Evolutionary conservation across 2,888 invertebrate species (phyloP).

Genomic region (Cephus nigrinus): DNA sequence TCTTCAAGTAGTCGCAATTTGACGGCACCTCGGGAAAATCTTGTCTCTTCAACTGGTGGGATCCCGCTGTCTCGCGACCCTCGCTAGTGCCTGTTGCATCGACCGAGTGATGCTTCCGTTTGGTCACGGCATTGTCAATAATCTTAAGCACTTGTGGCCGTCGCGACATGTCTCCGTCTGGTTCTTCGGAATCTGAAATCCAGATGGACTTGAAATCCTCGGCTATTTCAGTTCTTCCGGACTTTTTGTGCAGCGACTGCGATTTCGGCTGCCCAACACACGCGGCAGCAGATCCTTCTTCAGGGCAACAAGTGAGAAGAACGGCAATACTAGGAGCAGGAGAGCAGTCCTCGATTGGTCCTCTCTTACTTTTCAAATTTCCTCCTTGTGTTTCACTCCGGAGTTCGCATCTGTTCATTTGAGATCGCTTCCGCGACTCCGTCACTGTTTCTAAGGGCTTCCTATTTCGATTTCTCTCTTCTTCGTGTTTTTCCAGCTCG

Average conservation of each 20-base stretch:
- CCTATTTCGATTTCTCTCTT: neutral
- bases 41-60: neutral
- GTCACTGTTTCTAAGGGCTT: neutral
- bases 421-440: conserved; percentile 8
- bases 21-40: neutral
- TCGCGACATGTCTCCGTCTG: conserved; percentile 59
- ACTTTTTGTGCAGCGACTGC: no score
- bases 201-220: conserved; percentile 57
- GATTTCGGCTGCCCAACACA: no score
- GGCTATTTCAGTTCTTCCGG: conserved; percentile 37
- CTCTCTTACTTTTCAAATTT: neutral
- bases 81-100: conserved; percentile 29
- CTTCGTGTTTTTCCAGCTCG: neutral
- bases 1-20: conserved; percentile 10
- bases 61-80: conserved; percentile 22
- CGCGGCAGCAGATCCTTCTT: conserved; percentile 14
- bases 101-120: conserved; percentile 30
- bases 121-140: conserved; percentile 60
- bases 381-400: conserved; percentile 5
- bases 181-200: conserved; percentile 51
- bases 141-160: conserved; percentile 62
- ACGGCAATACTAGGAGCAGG: neutral
- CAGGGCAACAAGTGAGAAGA: neutral
- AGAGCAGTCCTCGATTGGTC: neutral
- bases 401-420: neutral